Conservation (phyloP, 2,113 vertebrate species). For the Telmatochromis bifrenatus region DNA sequence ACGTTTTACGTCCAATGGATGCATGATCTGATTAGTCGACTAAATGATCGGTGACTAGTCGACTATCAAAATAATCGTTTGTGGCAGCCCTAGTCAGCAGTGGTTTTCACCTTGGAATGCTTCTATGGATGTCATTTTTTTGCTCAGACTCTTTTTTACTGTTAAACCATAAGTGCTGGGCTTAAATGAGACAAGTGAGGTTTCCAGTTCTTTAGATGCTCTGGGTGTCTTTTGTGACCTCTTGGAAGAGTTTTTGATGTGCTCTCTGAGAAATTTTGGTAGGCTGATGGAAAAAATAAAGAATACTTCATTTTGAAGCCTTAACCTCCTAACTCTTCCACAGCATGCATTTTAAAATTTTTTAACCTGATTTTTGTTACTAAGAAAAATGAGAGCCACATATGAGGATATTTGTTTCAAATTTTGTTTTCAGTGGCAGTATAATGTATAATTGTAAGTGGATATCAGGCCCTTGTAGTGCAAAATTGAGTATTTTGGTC, state of each 20-base stretch:
- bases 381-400: neutral
- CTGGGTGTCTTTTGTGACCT: neutral
- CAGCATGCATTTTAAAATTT: neutral
- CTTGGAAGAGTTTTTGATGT: neutral
- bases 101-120: neutral
- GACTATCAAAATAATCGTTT: neutral
- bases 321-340: neutral
- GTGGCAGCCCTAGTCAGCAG: neutral
- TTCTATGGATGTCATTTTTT: neutral
- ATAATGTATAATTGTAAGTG: neutral
- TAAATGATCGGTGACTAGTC: neutral
- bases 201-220: neutral
- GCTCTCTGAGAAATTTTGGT: neutral
- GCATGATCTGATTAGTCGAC: neutral
- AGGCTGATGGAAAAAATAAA: neutral
- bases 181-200: neutral
- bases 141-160: neutral
- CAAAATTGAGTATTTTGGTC: neutral
- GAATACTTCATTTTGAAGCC: neutral
- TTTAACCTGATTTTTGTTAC: neutral
- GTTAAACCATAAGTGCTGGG: neutral
- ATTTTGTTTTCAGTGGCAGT: neutral
- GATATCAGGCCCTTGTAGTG: neutral
- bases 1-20: neutral
- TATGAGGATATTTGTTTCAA: neutral